A percentile compares a stretch with the other conserved stretches of the same genome.
Evolutionary conservation across 2,797 vertebrate species (phyloP).

Genomic region (Crenuchus spilurus): DNA sequence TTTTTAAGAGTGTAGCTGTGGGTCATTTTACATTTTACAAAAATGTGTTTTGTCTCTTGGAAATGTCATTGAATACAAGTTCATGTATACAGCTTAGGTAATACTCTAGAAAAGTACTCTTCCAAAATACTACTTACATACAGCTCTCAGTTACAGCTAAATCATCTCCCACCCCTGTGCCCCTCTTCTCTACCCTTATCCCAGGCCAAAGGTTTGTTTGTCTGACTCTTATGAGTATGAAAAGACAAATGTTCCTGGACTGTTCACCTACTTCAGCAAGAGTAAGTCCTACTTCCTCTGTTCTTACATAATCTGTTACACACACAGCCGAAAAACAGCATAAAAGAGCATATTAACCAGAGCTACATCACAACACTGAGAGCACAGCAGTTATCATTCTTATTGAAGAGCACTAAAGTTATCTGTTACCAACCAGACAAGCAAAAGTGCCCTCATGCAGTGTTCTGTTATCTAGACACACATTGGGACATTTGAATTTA

Average conservation of each 20-base stretch:
- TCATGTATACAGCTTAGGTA: no score
- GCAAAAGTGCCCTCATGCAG: not conserved
- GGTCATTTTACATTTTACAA: no score
- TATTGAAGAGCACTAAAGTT: not conserved
- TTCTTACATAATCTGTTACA: not conserved
- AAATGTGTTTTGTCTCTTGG: not conserved
- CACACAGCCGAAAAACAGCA: not conserved
- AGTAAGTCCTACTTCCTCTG: slow-evolving; percentile 41
- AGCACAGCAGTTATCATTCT: not conserved
- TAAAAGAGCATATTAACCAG: not conserved
- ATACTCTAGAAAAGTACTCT: no score
- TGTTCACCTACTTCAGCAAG: slow-evolving; percentile 55
- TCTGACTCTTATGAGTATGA: slow-evolving; percentile 43
- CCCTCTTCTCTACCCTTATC: slow-evolving; percentile 10
- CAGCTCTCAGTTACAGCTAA: no score
- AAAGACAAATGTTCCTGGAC: slow-evolving; percentile 52
- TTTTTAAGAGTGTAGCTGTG: no score
- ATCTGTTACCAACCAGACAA: not conserved
- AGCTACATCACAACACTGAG: no score
- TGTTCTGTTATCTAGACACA: no score
- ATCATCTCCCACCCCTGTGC: no score
- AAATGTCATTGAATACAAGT: no score
- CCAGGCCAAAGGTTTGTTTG: slow-evolving; percentile 47
- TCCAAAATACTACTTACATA: no score
- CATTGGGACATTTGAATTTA: no score